Evolutionary conservation across 2,797 vertebrate species (phyloP).

Genomic region (Bradypus variegatus): DNA sequence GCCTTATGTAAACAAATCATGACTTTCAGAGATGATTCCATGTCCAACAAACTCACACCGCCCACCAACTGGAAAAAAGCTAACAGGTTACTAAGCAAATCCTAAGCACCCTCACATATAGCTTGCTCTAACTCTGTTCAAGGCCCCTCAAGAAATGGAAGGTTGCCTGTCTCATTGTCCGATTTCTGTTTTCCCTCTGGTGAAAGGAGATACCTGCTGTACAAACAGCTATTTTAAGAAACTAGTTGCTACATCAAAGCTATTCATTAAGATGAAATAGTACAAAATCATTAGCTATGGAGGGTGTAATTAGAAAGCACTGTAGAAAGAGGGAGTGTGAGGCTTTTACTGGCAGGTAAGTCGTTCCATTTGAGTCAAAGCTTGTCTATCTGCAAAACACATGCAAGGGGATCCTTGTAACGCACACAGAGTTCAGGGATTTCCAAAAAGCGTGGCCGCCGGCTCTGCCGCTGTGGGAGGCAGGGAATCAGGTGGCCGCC

Average conservation of each 20-base stretch:
- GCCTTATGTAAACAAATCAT: neutral
- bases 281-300: neutral
- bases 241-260: too few relatives aligned
- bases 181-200: neutral
- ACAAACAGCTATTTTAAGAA: neutral
- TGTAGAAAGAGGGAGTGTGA: neutral
- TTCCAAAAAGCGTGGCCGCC: constrained; percentile 17
- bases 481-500: constrained; percentile 67
- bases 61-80: neutral
- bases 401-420: neutral
- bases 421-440: neutral
- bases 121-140: neutral
- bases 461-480: neutral
- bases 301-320: neutral
- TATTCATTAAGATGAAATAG: neutral
- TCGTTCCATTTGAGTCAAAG: neutral
- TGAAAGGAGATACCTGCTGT: neutral
- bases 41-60: neutral
- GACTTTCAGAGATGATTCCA: neutral
- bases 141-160: neutral
- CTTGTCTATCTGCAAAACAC: neutral
- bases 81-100: neutral
- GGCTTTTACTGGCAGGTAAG: neutral
- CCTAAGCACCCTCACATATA: neutral
- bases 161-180: neutral